Conservation (phyloP, 2,888 invertebrate species). For the Zele albiditarsus region DNA sequence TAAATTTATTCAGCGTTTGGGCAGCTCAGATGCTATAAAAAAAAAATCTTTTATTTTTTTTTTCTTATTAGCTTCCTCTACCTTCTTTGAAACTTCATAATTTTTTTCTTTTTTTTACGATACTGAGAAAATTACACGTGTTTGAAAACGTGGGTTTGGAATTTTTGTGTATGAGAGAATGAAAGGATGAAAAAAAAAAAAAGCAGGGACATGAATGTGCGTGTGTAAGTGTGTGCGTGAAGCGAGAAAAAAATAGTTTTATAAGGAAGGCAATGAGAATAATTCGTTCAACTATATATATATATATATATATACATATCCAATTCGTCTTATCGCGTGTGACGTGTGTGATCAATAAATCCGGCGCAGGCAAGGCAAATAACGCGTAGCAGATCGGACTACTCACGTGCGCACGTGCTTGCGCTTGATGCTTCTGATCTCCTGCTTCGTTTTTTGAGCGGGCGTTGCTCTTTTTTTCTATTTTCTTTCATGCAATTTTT, state of each 20-base stretch:
- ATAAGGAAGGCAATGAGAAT: constrained; percentile 1
- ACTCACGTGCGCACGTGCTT: constrained; percentile 54
- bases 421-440: constrained; percentile 14
- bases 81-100: background rate
- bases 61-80: background rate
- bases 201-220: too few relatives aligned
- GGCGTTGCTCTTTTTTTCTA: background rate
- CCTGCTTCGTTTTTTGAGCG: constrained; percentile 8
- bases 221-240: too few relatives aligned
- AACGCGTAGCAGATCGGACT: constrained; percentile 36
- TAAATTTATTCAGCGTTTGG: constrained; percentile 24
- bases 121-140: background rate
- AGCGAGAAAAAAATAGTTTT: constrained; percentile 4
- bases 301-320: constrained; percentile 36
- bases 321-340: constrained; percentile 60
- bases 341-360: constrained; percentile 71
- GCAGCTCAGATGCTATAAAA: background rate
- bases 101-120: constrained; percentile 8
- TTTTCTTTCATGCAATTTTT: constrained; percentile 8
- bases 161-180: background rate
- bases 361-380: constrained; percentile 61
- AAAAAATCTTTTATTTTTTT: background rate
- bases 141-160: constrained; percentile 5
- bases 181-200: background rate
- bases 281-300: constrained; percentile 31